These are phyloP conservation scores for Macrostomum lignano DNA, from an alignment of 1,140 invertebrate genomes.

Conservation along the genomic window DNA sequence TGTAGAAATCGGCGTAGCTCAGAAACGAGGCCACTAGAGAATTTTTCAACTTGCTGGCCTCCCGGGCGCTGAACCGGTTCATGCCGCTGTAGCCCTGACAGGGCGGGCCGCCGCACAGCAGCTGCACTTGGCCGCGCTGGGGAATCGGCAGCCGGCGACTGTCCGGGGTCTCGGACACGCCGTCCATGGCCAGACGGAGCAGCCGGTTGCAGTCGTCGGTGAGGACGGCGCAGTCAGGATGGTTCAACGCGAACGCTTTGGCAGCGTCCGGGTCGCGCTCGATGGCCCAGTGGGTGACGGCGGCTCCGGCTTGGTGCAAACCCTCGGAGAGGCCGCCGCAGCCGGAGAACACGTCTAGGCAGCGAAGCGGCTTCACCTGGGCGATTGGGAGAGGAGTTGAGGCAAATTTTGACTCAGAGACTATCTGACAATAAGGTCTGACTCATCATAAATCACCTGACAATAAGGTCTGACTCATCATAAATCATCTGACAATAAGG, in stretches of 20 bases:
- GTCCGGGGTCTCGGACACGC: slow-evolving; percentile 11
- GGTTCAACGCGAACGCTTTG: slow-evolving; percentile 47
- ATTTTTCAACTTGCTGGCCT: slow-evolving; percentile 58
- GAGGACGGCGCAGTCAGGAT: slow-evolving; percentile 43
- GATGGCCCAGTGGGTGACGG: slow-evolving; percentile 46
- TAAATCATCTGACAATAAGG: too few relatives aligned
- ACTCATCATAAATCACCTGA: too few relatives aligned
- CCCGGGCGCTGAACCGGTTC: slow-evolving; percentile 57
- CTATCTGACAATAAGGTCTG: too few relatives aligned
- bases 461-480: too few relatives aligned
- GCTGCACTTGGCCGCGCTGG: slow-evolving; percentile 38
- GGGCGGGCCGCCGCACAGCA: slow-evolving; percentile 58
- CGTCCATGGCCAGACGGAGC: slow-evolving; percentile 37
- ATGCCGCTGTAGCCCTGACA: slow-evolving; percentile 67
- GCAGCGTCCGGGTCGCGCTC: slow-evolving; percentile 49
- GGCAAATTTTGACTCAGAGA: too few relatives aligned
- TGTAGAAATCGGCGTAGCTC: slow-evolving; percentile 55
- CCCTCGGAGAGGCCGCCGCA: slow-evolving; percentile 37
- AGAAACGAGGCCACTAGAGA: slow-evolving; percentile 53
- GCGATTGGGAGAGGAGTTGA: slow-evolving; percentile 15
- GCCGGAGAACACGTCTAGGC: slow-evolving; percentile 58
- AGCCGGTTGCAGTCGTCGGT: slow-evolving; percentile 49
- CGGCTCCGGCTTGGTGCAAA: slow-evolving; percentile 40
- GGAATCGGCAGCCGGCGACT: slow-evolving; percentile 30
- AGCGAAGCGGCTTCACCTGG: slow-evolving; percentile 32